Conservation (phyloP, 2,797 vertebrate species). For the Bovichtus diacanthus region DNA sequence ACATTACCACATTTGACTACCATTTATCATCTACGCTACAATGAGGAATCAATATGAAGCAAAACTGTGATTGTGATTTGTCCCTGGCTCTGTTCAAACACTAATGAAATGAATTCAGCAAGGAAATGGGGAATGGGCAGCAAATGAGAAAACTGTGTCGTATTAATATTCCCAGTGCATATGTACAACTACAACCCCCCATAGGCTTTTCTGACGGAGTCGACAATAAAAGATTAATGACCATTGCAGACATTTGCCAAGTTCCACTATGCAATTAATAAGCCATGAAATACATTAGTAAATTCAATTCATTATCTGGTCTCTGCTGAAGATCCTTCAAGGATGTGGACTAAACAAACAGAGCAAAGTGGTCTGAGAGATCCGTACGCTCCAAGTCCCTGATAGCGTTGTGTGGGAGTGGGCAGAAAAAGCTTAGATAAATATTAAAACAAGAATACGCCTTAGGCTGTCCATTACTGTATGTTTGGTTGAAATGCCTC, state of each 20-base stretch:
- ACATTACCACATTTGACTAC: slow-evolving; percentile 45
- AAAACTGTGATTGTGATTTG: slow-evolving; percentile 63
- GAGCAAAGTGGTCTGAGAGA: slow-evolving; percentile 23
- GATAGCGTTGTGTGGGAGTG: slow-evolving; percentile 33
- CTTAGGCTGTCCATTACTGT: slow-evolving; percentile 41
- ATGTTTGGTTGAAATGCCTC: slow-evolving; percentile 38
- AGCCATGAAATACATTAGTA: slow-evolving; percentile 75
- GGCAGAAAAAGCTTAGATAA: slow-evolving; percentile 52
- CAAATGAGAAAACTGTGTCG: slow-evolving; percentile 59
- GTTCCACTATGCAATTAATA: slow-evolving; percentile 78
- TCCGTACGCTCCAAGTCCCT: slow-evolving; percentile 21
- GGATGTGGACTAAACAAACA: slow-evolving; percentile 59
- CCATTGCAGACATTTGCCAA: slow-evolving; percentile 48
- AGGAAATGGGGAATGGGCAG: slow-evolving; percentile 57
- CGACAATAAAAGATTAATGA: slow-evolving; percentile 80
- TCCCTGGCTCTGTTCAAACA: slow-evolving; percentile 42
- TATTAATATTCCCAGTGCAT: slow-evolving; percentile 75
- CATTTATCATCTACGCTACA: slow-evolving; percentile 67
- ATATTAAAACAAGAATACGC: slow-evolving; percentile 59
- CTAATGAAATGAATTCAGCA: slow-evolving; percentile 66
- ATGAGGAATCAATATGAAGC: slow-evolving; percentile 73
- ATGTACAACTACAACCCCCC: slow-evolving; percentile 63
- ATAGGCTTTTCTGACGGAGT: slow-evolving; percentile 67
- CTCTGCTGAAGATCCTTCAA: slow-evolving; percentile 60
- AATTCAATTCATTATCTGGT: slow-evolving; percentile 67